Conservation (phyloP, 2,888 invertebrate genomes). For the Ischnus inquisitorius region DNA sequence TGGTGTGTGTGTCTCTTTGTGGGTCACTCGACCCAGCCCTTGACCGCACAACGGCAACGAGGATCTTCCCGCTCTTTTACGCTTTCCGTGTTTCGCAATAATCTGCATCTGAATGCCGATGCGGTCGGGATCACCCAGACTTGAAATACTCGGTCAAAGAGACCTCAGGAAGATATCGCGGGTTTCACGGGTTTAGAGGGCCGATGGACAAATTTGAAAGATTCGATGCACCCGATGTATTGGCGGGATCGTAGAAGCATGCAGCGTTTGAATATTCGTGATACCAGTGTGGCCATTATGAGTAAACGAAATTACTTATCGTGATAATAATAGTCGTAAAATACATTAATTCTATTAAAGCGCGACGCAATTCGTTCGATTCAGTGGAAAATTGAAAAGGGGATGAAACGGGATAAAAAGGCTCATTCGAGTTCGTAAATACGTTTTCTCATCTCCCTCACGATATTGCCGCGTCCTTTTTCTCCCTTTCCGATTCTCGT, state of each 20-base stretch:
- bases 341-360: slow-evolving; percentile 18
- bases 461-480: background rate
- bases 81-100: background rate
- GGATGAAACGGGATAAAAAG: slow-evolving; percentile 26
- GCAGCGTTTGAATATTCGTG: too few relatives aligned
- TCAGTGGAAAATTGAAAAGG: slow-evolving; percentile 45
- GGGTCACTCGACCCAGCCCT: background rate
- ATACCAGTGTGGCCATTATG: too few relatives aligned
- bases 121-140: background rate
- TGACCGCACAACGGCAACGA: background rate
- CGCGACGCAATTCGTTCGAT: slow-evolving; percentile 4
- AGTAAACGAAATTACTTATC: slow-evolving; percentile 9
- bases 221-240: background rate
- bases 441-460: slow-evolving; percentile 10
- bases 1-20: slow-evolving; percentile 4
- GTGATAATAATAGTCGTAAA: slow-evolving; percentile 19
- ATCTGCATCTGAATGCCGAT: background rate
- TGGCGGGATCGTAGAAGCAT: background rate
- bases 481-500: background rate
- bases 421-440: slow-evolving; percentile 29
- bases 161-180: background rate
- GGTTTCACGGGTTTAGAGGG: background rate
- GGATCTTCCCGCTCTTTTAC: background rate
- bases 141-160: background rate
- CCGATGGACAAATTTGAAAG: background rate